Evolutionary conservation across 2,113 vertebrate genomes (phyloP).

Genomic region (Corythornis madagascariensis): DNA sequence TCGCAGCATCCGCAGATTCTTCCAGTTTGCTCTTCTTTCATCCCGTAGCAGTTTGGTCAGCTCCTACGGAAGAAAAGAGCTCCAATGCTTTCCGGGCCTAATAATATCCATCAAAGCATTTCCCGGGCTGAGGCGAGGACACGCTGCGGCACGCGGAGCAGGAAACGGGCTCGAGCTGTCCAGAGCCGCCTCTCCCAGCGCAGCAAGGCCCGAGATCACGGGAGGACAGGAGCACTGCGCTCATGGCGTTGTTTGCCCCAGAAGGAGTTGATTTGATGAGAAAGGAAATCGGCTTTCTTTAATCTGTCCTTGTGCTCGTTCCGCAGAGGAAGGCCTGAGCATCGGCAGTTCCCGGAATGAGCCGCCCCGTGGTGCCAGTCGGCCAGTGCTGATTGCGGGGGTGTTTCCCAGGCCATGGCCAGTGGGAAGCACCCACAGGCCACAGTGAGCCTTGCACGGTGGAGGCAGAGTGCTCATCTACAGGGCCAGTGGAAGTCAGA

Average conservation of each 20-base stretch:
- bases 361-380: not conserved
- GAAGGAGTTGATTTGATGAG: slow-evolving; percentile 69
- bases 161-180: slow-evolving; percentile 60
- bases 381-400: not conserved
- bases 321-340: slow-evolving; percentile 60
- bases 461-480: not conserved
- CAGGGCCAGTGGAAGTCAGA: not conserved
- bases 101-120: slow-evolving; percentile 77
- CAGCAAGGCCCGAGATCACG: slow-evolving; percentile 59
- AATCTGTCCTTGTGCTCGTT: slow-evolving; percentile 70
- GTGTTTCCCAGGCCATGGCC: not conserved
- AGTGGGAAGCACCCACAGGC: fast-evolving
- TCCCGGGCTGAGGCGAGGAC: slow-evolving; percentile 63
- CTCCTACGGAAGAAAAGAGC: slow-evolving; percentile 54
- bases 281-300: slow-evolving; percentile 69
- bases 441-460: fast-evolving
- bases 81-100: slow-evolving; percentile 71
- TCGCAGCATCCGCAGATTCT: slow-evolving; percentile 12
- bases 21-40: slow-evolving; percentile 66
- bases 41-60: slow-evolving; percentile 35
- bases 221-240: slow-evolving; percentile 10
- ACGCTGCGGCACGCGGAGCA: slow-evolving; percentile 46
- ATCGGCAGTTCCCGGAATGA: slow-evolving; percentile 1
- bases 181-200: slow-evolving; percentile 43
- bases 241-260: slow-evolving; percentile 55